Evolutionary conservation across 2,888 invertebrate genomes (phyloP).

Genomic region (Rhagium mordax): DNA sequence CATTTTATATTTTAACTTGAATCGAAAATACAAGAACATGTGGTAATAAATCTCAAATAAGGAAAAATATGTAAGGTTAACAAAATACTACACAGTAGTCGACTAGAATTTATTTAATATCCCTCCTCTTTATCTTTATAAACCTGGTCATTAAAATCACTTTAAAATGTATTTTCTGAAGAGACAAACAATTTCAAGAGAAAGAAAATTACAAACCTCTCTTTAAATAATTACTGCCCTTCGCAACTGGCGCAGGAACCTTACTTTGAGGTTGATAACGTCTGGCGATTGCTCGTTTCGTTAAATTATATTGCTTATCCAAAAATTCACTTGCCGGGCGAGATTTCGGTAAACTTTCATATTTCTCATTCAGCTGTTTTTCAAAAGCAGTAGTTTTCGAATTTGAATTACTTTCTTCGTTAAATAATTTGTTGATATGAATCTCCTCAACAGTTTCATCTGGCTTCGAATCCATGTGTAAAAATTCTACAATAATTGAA

Average conservation of each 20-base stretch:
- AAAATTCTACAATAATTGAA: background rate
- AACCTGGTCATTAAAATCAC: too few species aligned
- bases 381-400: background rate
- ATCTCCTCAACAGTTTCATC: constrained; percentile 26
- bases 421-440: constrained; percentile 14
- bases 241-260: background rate
- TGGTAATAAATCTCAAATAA: too few species aligned
- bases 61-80: too few species aligned
- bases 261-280: constrained; percentile 20
- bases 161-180: too few species aligned
- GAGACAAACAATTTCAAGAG: too few species aligned
- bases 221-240: background rate
- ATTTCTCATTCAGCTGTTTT: background rate
- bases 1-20: too few species aligned
- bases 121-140: too few species aligned
- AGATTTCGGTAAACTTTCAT: background rate
- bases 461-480: background rate
- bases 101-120: too few species aligned
- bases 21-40: too few species aligned
- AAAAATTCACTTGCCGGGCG: constrained; percentile 22
- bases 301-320: constrained; percentile 31
- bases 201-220: constrained; percentile 18
- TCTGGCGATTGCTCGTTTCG: constrained; percentile 35
- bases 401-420: background rate
- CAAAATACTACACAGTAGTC: too few species aligned